phyloP scores from a whole-genome alignment of 2,113 vertebrate genomes.

The Burhinus oedicnemus region DNA sequence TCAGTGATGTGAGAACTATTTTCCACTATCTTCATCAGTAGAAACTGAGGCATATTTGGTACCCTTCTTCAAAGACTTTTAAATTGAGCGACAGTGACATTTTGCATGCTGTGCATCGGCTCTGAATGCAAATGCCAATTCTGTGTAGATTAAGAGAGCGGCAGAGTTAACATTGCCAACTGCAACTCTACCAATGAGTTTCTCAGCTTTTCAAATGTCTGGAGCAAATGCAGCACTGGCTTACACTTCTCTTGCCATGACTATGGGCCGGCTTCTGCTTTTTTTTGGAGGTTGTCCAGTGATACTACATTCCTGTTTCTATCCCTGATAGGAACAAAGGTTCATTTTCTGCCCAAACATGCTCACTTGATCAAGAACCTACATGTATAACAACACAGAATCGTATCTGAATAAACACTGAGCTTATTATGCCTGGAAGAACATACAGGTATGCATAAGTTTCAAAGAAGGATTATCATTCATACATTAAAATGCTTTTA shows the following conservation, averaged over 20 bases:
- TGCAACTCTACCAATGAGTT: background rate
- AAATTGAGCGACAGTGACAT: background rate
- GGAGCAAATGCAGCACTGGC: background rate
- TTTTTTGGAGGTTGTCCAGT: background rate
- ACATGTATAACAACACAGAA: background rate
- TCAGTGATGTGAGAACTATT: background rate
- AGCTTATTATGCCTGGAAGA: accelerated
- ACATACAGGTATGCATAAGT: background rate
- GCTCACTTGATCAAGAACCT: background rate
- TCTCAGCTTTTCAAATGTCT: background rate
- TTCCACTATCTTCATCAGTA: background rate
- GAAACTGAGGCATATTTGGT: background rate
- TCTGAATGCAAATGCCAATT: background rate
- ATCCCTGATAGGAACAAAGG: background rate
- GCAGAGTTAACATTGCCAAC: background rate
- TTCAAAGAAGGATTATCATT: background rate
- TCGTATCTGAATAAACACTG: accelerated
- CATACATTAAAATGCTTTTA: background rate
- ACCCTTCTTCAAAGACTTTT: background rate
- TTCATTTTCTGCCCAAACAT: background rate
- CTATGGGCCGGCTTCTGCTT: background rate
- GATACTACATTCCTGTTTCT: background rate
- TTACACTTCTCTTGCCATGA: background rate
- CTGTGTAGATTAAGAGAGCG: background rate
- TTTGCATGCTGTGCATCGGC: background rate